Percentiles rank a stretch among this genome's conserved stretches.
These are phyloP conservation scores for Hemaris fuciformis DNA, from an alignment of 2,888 invertebrate genomes.

Conservation along the genomic window DNA sequence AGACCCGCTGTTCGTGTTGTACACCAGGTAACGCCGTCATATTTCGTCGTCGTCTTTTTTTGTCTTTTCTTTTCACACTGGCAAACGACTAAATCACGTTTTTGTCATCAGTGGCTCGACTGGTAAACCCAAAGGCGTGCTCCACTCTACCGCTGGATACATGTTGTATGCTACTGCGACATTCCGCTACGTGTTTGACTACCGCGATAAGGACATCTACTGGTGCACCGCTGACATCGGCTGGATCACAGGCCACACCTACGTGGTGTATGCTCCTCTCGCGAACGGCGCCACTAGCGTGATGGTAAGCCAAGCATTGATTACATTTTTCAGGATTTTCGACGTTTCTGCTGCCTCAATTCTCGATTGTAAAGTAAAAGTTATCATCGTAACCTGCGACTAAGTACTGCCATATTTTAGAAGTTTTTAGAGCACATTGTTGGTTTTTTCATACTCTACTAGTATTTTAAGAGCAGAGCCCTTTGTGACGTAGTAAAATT, in stretches of 20 bases:
- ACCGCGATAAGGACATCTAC: slow-evolving; percentile 90
- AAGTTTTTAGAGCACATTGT: no score
- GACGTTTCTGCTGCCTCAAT: not conserved
- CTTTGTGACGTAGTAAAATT: no score
- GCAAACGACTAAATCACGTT: not conserved
- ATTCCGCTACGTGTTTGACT: slow-evolving; percentile 98
- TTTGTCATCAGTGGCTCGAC: slow-evolving; percentile 88
- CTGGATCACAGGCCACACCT: slow-evolving; percentile 97
- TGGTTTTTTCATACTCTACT: no score
- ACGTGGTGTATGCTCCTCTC: slow-evolving; percentile 96
- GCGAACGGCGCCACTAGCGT: slow-evolving; percentile 97
- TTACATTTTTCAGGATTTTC: not conserved
- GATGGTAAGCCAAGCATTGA: slow-evolving; percentile 83
- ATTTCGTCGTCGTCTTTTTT: no score
- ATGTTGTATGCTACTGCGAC: slow-evolving; percentile 96
- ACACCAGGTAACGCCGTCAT: slow-evolving; percentile 86
- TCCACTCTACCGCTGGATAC: slow-evolving; percentile 98
- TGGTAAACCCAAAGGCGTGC: slow-evolving; percentile 98
- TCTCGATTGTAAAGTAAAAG: no score
- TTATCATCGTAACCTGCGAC: no score
- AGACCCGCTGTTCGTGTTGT: slow-evolving; percentile 98
- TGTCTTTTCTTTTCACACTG: not conserved
- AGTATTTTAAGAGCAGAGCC: no score
- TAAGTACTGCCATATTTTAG: no score
- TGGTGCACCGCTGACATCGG: slow-evolving; percentile 99